phyloP scores from a whole-genome alignment of 53 echinoderm and acorn worm species.

The Paracentrotus lividus region DNA sequence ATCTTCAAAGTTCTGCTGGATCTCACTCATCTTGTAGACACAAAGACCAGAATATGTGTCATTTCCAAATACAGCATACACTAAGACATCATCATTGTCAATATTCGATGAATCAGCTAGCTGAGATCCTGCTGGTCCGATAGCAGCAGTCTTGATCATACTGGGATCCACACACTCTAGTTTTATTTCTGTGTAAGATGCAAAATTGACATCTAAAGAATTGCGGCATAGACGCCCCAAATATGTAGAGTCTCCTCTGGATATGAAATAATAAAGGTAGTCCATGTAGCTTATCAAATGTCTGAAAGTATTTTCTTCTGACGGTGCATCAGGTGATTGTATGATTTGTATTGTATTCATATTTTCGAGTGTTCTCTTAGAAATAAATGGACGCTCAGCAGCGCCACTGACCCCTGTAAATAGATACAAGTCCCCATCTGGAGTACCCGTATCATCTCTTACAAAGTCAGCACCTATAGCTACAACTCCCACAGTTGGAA shows the following conservation, averaged over 20 bases:
- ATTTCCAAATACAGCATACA: constrained; percentile 84
- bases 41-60: too few species aligned
- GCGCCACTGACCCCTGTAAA: not conserved
- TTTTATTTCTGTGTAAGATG: not conserved
- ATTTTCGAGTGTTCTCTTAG: not conserved
- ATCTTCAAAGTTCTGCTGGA: too few species aligned
- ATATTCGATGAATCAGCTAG: constrained; percentile 66
- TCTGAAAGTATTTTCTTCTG: not conserved
- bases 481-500: not conserved
- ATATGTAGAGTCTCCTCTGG: not conserved
- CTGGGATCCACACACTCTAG: not conserved
- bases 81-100: constrained; percentile 52
- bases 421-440: not conserved
- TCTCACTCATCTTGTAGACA: too few species aligned
- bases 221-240: not conserved
- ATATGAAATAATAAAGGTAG: not conserved
- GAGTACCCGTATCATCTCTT: not conserved
- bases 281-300: not conserved
- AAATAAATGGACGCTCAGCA: not conserved
- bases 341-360: not conserved
- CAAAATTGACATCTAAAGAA: not conserved
- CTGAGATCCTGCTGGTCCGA: constrained; percentile 5
- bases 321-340: too few species aligned
- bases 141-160: not conserved
- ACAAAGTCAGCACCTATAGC: not conserved